A percentile compares a stretch with the other conserved stretches of the same genome.
Conservation (phyloP, 2,113 vertebrate genomes). For the Paramisgurnus dabryanus region DNA sequence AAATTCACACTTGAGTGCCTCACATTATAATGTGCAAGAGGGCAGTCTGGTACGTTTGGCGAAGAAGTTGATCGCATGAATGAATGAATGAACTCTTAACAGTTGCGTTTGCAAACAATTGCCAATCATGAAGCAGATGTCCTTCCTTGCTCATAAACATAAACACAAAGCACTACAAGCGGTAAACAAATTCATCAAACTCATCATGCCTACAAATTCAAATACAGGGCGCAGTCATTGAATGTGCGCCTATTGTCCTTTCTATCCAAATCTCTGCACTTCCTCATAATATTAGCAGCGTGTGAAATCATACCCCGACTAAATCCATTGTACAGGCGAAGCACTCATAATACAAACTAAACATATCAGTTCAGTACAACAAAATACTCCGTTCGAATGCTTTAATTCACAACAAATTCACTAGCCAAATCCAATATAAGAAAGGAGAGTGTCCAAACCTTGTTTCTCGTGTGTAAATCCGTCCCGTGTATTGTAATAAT, state of each 20-base stretch:
- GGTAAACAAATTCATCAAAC: constrained; percentile 5
- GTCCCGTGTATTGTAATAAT: constrained; percentile 58
- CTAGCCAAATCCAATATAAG: background rate
- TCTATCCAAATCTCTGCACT: constrained; percentile 17
- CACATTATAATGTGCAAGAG: constrained; percentile 48
- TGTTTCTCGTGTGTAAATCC: constrained; percentile 58
- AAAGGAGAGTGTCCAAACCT: constrained; percentile 53
- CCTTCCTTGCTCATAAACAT: background rate
- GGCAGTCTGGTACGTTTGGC: constrained; percentile 49
- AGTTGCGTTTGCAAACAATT: constrained; percentile 42
- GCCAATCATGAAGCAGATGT: constrained; percentile 39
- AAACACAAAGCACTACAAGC: background rate
- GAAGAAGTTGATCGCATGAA: constrained; percentile 57
- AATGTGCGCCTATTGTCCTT: constrained; percentile 14
- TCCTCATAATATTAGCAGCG: background rate
- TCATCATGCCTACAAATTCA: background rate
- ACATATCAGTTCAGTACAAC: background rate
- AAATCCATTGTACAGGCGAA: background rate
- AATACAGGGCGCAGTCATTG: constrained; percentile 18
- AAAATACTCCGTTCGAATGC: background rate
- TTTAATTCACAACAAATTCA: background rate
- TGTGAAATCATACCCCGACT: background rate
- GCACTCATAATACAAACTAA: background rate
- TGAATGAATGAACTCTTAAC: constrained; percentile 51
- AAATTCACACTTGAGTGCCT: constrained; percentile 53